Percentiles rank a stretch among this genome's conserved stretches.
Conservation (phyloP, 92 coral and sea anemone genomes). For the Micromussa lordhowensis region DNA sequence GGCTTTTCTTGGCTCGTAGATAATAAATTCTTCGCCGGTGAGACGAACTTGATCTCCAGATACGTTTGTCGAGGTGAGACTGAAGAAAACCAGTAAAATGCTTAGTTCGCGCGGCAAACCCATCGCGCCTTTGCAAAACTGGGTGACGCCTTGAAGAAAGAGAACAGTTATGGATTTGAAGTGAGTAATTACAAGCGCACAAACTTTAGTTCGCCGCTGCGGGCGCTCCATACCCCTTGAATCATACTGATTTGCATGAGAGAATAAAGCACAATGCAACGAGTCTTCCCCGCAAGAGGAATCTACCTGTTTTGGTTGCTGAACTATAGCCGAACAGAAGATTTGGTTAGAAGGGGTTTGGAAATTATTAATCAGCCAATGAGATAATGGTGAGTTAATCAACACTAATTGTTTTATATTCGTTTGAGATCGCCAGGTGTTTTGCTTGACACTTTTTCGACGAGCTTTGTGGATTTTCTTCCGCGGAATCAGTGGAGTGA, state of each 20-base stretch:
- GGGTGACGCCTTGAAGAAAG: background rate
- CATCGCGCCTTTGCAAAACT: slow-evolving; percentile 14
- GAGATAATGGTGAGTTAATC: slow-evolving; percentile 17
- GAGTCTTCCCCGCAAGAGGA: slow-evolving; percentile 23
- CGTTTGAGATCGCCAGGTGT: slow-evolving; percentile 16
- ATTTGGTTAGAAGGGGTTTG: slow-evolving; percentile 20
- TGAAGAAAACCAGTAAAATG: slow-evolving; percentile 15
- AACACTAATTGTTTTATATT: slow-evolving; percentile 39
- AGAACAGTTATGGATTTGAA: background rate
- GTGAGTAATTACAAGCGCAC: slow-evolving; percentile 22
- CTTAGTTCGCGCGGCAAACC: background rate
- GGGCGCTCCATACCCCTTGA: slow-evolving; percentile 3
- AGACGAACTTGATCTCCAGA: slow-evolving; percentile 42
- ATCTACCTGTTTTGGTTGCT: slow-evolving; percentile 18
- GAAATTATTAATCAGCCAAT: slow-evolving; percentile 38
- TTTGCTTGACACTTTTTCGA: slow-evolving; percentile 20
- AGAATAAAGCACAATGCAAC: slow-evolving; percentile 15
- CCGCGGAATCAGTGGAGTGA: slow-evolving; percentile 39
- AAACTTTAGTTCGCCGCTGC: slow-evolving; percentile 44
- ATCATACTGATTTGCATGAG: slow-evolving; percentile 32
- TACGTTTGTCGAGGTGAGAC: background rate
- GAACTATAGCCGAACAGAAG: background rate
- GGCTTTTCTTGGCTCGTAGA: slow-evolving; percentile 34
- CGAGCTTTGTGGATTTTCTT: slow-evolving; percentile 18
- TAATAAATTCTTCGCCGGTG: slow-evolving; percentile 58